Conservation (phyloP, 2,113 vertebrate genomes). For the Gracilinanus agilis region DNA sequence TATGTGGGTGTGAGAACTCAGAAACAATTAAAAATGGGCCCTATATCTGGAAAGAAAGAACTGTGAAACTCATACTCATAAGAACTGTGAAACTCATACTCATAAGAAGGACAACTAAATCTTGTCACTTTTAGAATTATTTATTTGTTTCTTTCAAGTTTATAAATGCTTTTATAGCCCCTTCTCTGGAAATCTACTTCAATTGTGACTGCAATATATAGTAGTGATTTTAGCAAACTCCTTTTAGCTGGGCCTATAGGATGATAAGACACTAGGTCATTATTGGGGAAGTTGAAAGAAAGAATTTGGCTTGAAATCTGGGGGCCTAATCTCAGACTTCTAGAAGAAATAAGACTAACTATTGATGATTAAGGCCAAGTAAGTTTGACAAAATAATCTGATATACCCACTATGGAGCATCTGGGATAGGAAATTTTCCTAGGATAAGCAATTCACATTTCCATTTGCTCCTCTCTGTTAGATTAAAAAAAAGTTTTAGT, state of each 20-base stretch:
- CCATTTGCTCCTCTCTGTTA: background rate
- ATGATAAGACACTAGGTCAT: background rate
- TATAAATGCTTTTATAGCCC: background rate
- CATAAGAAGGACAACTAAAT: background rate
- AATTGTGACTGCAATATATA: background rate
- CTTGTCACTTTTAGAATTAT: background rate
- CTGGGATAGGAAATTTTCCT: background rate
- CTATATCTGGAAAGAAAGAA: background rate
- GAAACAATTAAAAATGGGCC: background rate
- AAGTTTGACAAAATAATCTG: background rate
- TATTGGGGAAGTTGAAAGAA: background rate
- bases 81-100: background rate
- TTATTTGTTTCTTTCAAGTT: background rate
- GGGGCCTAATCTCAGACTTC: background rate
- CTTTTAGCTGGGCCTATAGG: background rate
- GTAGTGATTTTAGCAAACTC: background rate
- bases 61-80: background rate
- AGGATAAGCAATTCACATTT: background rate
- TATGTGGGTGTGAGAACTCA: background rate
- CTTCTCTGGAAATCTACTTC: background rate
- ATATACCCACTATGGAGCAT: background rate
- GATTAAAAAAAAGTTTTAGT: background rate
- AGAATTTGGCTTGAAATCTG: background rate
- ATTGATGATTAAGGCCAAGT: background rate
- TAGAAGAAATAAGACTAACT: background rate